A percentile compares a stretch with the other conserved stretches of the same genome.
Conservation (phyloP, 2,113 vertebrate species). For the Pseudopodoces humilis region DNA sequence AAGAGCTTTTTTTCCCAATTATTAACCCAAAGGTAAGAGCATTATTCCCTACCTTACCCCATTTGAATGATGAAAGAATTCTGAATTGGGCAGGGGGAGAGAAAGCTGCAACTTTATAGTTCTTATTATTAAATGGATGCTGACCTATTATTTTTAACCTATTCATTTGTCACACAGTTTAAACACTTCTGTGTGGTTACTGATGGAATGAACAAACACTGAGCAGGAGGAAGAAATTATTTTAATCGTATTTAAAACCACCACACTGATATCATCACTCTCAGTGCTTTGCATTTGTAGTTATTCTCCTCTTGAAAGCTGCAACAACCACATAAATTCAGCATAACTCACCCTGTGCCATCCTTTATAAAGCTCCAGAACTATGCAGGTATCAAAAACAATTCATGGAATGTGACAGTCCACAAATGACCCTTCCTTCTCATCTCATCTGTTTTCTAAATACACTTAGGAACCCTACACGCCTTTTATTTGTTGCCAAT, state of each 20-base stretch:
- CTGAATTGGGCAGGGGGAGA: not conserved
- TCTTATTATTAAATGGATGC: not conserved
- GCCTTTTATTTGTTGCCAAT: not conserved
- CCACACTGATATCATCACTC: not conserved
- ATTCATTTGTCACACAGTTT: not conserved
- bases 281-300: not conserved
- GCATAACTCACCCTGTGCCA: not conserved
- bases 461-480: not conserved
- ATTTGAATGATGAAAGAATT: not conserved
- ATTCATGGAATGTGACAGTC: not conserved
- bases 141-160: not conserved
- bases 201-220: not conserved
- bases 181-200: not conserved
- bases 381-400: not conserved
- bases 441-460: not conserved
- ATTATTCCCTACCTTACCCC: not conserved
- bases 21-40: conserved; percentile 2
- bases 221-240: not conserved
- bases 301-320: not conserved
- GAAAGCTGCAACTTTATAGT: not conserved
- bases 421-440: not conserved
- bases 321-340: not conserved
- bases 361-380: not conserved
- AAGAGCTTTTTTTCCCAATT: not conserved
- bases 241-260: not conserved